A percentile compares a stretch with the other conserved stretches of the same genome.
These are phyloP conservation scores for Formicarius rufipectus DNA, from an alignment of 2,113 vertebrate genomes.

Conservation along the genomic window DNA sequence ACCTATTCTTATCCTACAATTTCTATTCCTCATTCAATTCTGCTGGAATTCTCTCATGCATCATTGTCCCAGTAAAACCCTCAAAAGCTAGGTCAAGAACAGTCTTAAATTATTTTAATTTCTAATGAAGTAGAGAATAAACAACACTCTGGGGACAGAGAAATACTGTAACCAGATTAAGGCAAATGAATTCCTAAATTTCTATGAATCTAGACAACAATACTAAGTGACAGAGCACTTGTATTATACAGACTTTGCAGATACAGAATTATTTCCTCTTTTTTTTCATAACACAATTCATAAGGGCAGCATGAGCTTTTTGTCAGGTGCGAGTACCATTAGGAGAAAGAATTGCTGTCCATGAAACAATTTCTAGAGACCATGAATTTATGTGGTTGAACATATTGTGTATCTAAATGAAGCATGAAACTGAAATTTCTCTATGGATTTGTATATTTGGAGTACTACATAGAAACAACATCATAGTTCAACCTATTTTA, in stretches of 20 bases:
- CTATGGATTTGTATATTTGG: background rate
- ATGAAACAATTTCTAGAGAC: background rate
- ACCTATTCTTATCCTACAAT: background rate
- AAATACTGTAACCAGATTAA: conserved; percentile 10
- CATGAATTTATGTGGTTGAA: background rate
- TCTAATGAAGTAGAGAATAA: conserved; percentile 43
- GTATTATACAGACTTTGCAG: background rate
- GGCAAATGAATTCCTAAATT: conserved; percentile 18
- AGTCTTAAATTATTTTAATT: conserved; percentile 29
- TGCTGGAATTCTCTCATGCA: conserved; percentile 9
- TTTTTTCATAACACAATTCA: background rate
- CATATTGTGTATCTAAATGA: background rate
- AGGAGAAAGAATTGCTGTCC: background rate
- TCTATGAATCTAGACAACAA: background rate
- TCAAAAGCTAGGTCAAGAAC: conserved; percentile 30
- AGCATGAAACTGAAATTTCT: background rate
- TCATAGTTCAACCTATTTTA: background rate
- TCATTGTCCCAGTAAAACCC: background rate
- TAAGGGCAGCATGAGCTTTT: background rate
- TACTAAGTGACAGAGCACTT: background rate
- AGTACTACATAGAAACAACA: background rate
- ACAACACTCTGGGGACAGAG: background rate
- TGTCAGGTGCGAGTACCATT: background rate
- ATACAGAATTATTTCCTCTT: background rate
- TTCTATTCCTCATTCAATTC: background rate